Percentiles rank a stretch among this genome's conserved stretches.
These are phyloP conservation scores for Epizoanthus scotinus DNA, from an alignment of 92 coral and sea anemone species.

Conservation along the genomic window DNA sequence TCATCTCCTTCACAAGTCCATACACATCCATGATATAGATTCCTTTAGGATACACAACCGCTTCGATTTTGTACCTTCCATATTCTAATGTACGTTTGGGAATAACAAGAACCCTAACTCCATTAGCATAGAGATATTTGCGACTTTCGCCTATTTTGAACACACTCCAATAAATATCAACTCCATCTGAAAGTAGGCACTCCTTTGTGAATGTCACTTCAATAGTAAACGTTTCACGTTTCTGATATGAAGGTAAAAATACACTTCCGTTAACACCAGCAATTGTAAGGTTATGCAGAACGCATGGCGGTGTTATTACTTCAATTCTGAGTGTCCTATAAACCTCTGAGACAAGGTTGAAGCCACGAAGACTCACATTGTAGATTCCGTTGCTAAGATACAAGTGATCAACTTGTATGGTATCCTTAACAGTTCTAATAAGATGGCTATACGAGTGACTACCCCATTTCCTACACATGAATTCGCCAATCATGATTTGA, in stretches of 20 bases:
- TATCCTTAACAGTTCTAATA: not conserved
- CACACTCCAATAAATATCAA: slow-evolving; percentile 12
- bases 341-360: slow-evolving; percentile 62
- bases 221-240: slow-evolving; percentile 29
- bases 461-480: slow-evolving; percentile 24
- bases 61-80: slow-evolving; percentile 49
- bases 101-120: slow-evolving; percentile 6
- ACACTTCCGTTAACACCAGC: slow-evolving; percentile 18
- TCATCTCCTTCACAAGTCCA: slow-evolving; percentile 53
- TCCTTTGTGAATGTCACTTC: slow-evolving; percentile 20
- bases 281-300: slow-evolving; percentile 49
- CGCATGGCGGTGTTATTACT: slow-evolving; percentile 61
- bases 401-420: slow-evolving; percentile 41
- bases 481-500: slow-evolving; percentile 40
- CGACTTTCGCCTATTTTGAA: slow-evolving; percentile 13
- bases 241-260: not conserved
- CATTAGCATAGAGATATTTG: slow-evolving; percentile 7
- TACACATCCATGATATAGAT: slow-evolving; percentile 55
- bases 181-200: slow-evolving; percentile 15
- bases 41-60: slow-evolving; percentile 53
- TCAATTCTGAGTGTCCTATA: slow-evolving; percentile 23
- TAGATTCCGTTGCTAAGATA: slow-evolving; percentile 59
- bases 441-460: not conserved
- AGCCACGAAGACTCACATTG: slow-evolving; percentile 47
- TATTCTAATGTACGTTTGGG: slow-evolving; percentile 40